These are phyloP conservation scores for Syrrhaptes paradoxus DNA, from an alignment of 2,113 vertebrate species.

Conservation along the genomic window DNA sequence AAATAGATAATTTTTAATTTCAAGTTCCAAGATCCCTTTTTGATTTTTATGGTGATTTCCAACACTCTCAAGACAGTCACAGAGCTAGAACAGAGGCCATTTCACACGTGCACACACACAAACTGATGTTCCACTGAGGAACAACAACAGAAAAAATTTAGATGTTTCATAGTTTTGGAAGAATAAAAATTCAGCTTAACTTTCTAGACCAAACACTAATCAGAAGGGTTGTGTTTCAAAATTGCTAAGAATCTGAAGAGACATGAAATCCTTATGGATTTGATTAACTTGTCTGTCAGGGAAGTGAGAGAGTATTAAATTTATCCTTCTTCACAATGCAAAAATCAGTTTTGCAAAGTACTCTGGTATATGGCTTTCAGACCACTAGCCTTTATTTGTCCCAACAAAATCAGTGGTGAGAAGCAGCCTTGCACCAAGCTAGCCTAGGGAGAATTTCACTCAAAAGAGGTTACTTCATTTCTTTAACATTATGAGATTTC, in stretches of 20 bases:
- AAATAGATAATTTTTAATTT: neutral
- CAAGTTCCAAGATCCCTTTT: conserved; percentile 16
- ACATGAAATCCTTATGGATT: neutral
- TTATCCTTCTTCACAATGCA: neutral
- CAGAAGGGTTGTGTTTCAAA: neutral
- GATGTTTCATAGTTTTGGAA: neutral
- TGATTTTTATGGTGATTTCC: neutral
- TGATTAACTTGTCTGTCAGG: neutral
- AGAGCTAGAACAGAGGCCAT: neutral
- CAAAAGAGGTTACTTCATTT: neutral
- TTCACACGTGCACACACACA: neutral
- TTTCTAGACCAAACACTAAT: neutral
- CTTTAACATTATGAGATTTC: neutral
- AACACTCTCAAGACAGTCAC: neutral
- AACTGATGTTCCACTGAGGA: neutral
- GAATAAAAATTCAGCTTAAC: neutral
- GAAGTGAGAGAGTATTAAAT: neutral
- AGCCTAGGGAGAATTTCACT: neutral
- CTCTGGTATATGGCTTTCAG: neutral
- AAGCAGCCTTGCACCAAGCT: neutral
- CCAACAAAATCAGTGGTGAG: neutral
- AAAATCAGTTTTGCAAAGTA: neutral
- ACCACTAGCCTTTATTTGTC: neutral
- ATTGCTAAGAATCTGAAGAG: neutral
- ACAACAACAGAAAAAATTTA: neutral